A percentile compares a stretch with the other conserved stretches of the same genome.
Conservation (phyloP, 1,140 invertebrate genomes). For the Tenebrio molitor region DNA sequence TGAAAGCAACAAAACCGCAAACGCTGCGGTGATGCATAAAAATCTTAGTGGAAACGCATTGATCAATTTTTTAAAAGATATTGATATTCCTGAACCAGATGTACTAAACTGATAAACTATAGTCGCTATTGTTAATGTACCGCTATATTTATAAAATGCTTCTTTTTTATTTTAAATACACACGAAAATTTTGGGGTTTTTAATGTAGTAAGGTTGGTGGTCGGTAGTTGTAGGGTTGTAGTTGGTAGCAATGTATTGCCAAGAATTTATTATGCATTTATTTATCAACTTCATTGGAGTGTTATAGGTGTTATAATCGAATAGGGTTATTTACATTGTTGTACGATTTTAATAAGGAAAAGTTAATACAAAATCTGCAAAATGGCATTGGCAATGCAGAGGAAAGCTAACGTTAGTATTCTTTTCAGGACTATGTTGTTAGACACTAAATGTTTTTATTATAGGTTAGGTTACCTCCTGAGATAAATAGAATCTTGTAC, state of each 20-base stretch:
- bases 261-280: not conserved
- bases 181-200: too few species aligned
- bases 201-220: not conserved
- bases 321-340: too few species aligned
- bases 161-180: too few species aligned
- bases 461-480: conserved; percentile 96
- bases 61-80: conserved; percentile 14
- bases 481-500: conserved; percentile 98
- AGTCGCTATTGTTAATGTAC: too few species aligned
- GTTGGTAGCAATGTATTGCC: too few species aligned
- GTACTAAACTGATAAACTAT: not conserved
- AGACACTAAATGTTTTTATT: conserved; percentile 60
- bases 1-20: conserved; percentile 43
- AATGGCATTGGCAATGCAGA: conserved; percentile 75
- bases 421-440: conserved; percentile 29
- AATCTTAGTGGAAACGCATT: not conserved
- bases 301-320: too few species aligned
- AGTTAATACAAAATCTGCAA: conserved; percentile 51
- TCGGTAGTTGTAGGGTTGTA: too few species aligned
- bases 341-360: too few species aligned
- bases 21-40: not conserved
- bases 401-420: conserved; percentile 72
- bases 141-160: too few species aligned
- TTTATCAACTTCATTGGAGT: too few species aligned
- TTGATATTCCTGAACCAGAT: conserved; percentile 49